Evolutionary conservation across 2,113 vertebrate species (phyloP), one percentile per base, ranked within the genome.

Genomic region (Uria aalge): DNA sequence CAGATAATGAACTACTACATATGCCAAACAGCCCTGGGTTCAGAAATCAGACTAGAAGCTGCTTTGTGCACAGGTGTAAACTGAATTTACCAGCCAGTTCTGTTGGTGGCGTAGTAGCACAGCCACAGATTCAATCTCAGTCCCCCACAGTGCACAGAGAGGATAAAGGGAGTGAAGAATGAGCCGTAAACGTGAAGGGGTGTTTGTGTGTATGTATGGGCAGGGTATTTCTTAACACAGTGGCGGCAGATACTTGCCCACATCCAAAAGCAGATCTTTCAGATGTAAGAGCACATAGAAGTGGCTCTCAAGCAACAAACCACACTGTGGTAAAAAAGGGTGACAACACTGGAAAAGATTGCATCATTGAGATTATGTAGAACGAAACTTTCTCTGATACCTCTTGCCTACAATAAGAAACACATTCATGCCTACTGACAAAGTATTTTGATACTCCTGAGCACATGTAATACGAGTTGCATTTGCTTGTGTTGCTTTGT

Each of bases 161-260:
- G 14, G 30, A 71, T 40, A 66, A 40, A 86, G 32, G 32, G n/a
- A 89, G 32, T 10, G 30, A 87, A 53, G 34, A 56, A 34, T 22
- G 11, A 59, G 10, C 67, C 66, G 47, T 22, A 72, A 73, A n/a
- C 0, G 0, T 21, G n/a, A 76, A 86, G 29, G 7, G 6, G 4
- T 5, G 11, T 23, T 59, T 59, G 30, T n/a, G 15, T 0, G 0
- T 5, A 30, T 16, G 30, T 20, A 7, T 15, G 40, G 48, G n/a
- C 36, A 63, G 48, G 12, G 10, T 45, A 48, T 86, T 88, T 62
- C 66, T 29, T 76, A 79, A 86, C 15, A 56, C 52, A 27, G 29
- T 14, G 22, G 57, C 50, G 57, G 29, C 63, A 84, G 41, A 32
- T 34, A 23, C 18, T 34, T 73, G 84, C 55, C 72, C 72, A 34